phyloP scores from a whole-genome alignment of 2,888 invertebrate genomes.

The Erpobdella octoculata region DNA sequence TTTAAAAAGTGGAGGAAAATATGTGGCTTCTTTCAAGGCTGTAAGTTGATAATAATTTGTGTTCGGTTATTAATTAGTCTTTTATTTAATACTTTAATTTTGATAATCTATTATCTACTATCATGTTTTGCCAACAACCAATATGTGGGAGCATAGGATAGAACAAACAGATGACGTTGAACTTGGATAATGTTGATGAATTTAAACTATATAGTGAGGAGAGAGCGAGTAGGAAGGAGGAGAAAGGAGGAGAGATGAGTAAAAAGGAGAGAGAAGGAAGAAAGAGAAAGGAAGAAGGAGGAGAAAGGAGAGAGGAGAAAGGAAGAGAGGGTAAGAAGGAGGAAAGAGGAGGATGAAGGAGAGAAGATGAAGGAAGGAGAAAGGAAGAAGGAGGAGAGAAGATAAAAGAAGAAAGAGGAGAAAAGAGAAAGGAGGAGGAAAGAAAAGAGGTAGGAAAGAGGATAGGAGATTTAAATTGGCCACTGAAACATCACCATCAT shows the following conservation, averaged over 20 bases:
- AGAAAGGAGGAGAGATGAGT: neutral
- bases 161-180: too few species aligned
- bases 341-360: neutral
- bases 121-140: too few species aligned
- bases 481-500: too few species aligned
- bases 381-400: neutral
- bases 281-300: neutral
- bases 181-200: too few species aligned
- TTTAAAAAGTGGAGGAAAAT: slow-evolving; percentile 46
- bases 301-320: neutral
- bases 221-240: neutral
- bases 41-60: neutral
- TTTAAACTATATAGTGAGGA: neutral
- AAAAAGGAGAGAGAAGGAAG: too few species aligned
- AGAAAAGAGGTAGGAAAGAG: neutral
- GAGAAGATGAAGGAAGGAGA: neutral
- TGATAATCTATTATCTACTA: too few species aligned
- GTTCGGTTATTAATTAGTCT: neutral
- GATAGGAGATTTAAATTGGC: too few species aligned
- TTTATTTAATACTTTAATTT: too few species aligned
- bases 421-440: neutral
- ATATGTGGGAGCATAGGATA: too few species aligned
- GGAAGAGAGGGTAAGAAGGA: neutral
- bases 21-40: slow-evolving; percentile 47
- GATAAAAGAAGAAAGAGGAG: too few species aligned